These are phyloP conservation scores for Corbicula japonica DNA, from an alignment of 2,888 invertebrate genomes.

Conservation along the genomic window DNA sequence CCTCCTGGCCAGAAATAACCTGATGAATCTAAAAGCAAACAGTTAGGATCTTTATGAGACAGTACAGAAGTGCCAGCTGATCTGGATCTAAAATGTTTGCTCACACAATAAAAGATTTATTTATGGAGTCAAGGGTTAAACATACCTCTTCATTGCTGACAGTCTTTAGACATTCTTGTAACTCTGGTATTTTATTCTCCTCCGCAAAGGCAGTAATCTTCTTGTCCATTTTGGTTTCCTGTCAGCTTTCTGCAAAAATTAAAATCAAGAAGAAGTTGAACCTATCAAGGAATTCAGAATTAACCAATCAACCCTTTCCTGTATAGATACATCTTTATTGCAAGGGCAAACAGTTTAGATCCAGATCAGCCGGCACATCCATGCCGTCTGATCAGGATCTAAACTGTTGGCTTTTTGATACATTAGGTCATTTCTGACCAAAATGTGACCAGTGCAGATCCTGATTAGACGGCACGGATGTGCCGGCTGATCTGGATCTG, in stretches of 20 bases:
- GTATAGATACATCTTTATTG: too few species aligned
- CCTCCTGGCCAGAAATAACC: not conserved
- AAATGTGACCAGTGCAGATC: too few species aligned
- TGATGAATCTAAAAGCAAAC: not conserved
- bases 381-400: too few species aligned
- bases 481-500: too few species aligned
- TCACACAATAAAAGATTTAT: not conserved
- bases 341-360: too few species aligned
- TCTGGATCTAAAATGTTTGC: not conserved
- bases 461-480: too few species aligned
- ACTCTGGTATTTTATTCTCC: conserved; percentile 60
- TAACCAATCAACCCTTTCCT: too few species aligned
- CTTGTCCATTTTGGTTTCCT: conserved; percentile 65
- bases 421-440: too few species aligned
- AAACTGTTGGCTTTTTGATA: too few species aligned
- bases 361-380: too few species aligned
- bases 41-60: not conserved
- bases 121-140: not conserved
- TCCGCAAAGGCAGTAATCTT: conserved; percentile 65
- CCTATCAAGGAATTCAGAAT: not conserved
- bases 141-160: conserved; percentile 63
- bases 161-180: conserved; percentile 45
- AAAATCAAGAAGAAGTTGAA: not conserved
- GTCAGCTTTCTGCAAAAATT: not conserved
- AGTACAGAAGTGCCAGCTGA: not conserved